Evolutionary conservation across 2,888 invertebrate genomes (phyloP), one percentile per base, ranked within the genome.

Genomic region (Morpho deidamia): DNA sequence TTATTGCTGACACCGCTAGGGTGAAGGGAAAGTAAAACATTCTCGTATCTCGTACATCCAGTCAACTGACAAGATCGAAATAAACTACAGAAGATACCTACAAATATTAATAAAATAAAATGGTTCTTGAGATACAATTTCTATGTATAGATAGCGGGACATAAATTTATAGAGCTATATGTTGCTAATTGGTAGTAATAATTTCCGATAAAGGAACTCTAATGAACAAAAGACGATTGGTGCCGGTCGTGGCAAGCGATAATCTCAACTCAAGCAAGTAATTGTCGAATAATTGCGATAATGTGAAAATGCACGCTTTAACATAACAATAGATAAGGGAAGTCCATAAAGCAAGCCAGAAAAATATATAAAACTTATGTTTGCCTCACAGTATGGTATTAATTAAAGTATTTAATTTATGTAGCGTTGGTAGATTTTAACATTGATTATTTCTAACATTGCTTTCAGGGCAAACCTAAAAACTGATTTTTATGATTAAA

Each of bases 251-350:
- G 66, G 71, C 59, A 59, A 72, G 70, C 77, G 70, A 75, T 81
- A 76, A 83, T 79, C 78, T 71, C 70, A 74, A 72, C 72, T 71
- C 74, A 75, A 71, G 76, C 85, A 76, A 78, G 80, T 87, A 87
- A 88, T 87, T 81, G 78, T 80, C 84, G 84, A 80, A 83, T 87
- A 87, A 88, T 87, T 87, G 83, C 85, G 85, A 71, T 86, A 86
- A 87, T 77, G 81, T 83, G 86, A 83, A 88, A 85, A 80, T 83
- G 68, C 76, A 88, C 83, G 88, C 78, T 86, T 84, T 81, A 80
- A 84, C 72, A 74, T 64, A 87, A 89, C 85, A 88, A 88, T 86
- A 72, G 81, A 71, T 74, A 66, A 66, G 73, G 79, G 76, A 79
- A 83, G 76, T 75, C 70, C 67, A 76, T 78, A 78, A 60, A 56